Conservation (phyloP, 2,888 invertebrate genomes). For the Hyposoter didymator region DNA sequence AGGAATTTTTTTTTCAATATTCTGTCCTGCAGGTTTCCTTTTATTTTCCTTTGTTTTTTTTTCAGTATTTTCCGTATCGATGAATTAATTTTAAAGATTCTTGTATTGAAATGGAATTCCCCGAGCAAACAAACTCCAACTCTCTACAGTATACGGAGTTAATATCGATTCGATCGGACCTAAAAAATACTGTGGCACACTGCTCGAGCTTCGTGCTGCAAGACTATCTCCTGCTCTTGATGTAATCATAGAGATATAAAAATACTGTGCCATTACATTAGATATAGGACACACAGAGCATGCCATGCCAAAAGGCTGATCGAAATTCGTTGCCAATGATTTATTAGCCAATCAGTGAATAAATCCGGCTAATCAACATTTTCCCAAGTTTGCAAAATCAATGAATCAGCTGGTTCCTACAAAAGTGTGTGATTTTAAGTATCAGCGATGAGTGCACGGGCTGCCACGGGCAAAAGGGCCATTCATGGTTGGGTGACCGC, state of each 20-base stretch:
- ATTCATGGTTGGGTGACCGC: too few species aligned
- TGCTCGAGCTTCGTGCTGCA: slow-evolving; percentile 12
- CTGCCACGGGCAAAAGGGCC: too few species aligned
- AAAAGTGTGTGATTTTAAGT: not conserved
- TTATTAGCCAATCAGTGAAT: not conserved
- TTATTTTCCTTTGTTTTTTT: not conserved
- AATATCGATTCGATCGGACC: slow-evolving; percentile 24
- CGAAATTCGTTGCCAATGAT: not conserved
- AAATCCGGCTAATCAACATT: not conserved
- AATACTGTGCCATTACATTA: not conserved
- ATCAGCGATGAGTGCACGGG: not conserved
- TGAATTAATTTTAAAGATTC: not conserved
- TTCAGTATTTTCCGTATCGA: not conserved
- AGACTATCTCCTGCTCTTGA: not conserved
- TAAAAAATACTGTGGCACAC: slow-evolving; percentile 2
- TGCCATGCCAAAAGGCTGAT: not conserved
- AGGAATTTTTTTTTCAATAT: too few species aligned
- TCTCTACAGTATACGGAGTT: not conserved
- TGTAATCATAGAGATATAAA: not conserved
- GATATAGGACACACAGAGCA: not conserved
- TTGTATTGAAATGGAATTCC: not conserved
- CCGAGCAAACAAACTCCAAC: not conserved
- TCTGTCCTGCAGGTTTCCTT: not conserved
- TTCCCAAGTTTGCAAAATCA: not conserved
- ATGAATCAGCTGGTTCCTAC: not conserved